Evolutionary conservation across 1,140 invertebrate genomes (phyloP), one percentile per base, ranked within the genome.

Genomic region (Dryas iulia): DNA sequence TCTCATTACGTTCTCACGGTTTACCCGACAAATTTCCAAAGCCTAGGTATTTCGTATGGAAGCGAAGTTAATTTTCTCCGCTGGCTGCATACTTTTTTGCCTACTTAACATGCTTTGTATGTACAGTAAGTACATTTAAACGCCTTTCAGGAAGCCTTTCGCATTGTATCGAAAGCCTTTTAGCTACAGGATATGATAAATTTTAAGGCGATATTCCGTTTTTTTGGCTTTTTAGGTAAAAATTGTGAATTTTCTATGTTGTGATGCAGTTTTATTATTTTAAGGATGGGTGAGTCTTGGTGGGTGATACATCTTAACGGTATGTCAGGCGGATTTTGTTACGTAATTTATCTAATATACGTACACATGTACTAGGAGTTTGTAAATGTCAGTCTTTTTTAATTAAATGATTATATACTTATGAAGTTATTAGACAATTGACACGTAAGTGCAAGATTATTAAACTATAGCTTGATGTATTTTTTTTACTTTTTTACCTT

Each of bases 11-110:
- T 65, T 74, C 61, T 70, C 59, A 69, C 67, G 66, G 72, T 79
- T 66, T 79, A 64, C 71, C 68, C 69, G 62, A 69, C 68, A 77
- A 78, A 74, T 76, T 76, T 59, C 66, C 68, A 69, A 73, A 74
- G 74, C 66, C 70, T 71, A 71, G 69, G 69, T 66, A 68, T 63
- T 58, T 60, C 64, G 59, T 33, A 59, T 64, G 65, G 57, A 65
- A 65, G 66, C 60, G 53, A 72, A 68, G 59, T 69, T 62, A 62
- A 62, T 62, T 62, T 60, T 30, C 59, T 31, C 28, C 11, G 52
- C 61, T 56, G 7, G 28, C 52, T 56, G 54, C 8, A 56, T 63
- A 63, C 61, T 56, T 63, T 63, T 63, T 62, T 58, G 28, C 60
- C 47, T 62, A 62, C 60, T 62, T 62, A 62, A 24, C 25, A 35